Conservation (phyloP, 2,888 invertebrate species). For the Sinopyrophorus schimmeli region DNA sequence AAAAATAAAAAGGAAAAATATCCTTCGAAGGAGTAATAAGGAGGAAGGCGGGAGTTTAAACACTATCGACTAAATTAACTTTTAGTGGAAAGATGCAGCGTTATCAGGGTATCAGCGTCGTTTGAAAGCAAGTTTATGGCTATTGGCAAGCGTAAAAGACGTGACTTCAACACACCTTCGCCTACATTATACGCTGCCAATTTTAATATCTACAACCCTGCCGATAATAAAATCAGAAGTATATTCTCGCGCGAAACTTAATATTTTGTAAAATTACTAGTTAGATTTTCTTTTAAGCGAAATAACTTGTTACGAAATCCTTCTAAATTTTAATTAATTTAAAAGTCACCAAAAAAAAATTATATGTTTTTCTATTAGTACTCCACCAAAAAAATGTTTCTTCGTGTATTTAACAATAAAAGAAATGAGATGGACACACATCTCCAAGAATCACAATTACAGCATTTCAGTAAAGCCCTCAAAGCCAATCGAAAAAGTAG, state of each 20-base stretch:
- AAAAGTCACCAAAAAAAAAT: no score
- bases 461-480: no score
- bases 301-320: no score
- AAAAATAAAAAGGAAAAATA: slow-evolving; percentile 12
- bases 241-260: slow-evolving; percentile 26
- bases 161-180: slow-evolving; percentile 41
- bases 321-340: no score
- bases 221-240: slow-evolving; percentile 37
- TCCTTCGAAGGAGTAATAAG: slow-evolving; percentile 21
- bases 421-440: no score
- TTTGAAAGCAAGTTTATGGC: slow-evolving; percentile 43
- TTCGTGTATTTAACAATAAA: no score
- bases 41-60: slow-evolving; percentile 35
- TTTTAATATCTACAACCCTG: slow-evolving; percentile 37
- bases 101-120: slow-evolving; percentile 43
- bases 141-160: slow-evolving; percentile 41
- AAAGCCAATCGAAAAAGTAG: no score
- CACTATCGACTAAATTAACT: slow-evolving; percentile 40
- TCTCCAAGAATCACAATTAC: no score
- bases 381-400: no score
- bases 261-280: no score
- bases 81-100: slow-evolving; percentile 39
- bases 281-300: no score
- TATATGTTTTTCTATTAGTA: no score
- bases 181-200: slow-evolving; percentile 32